Evolutionary conservation across 1,140 invertebrate genomes (phyloP), one percentile per base, ranked within the genome.

Genomic region (Lasaia peninsularis): DNA sequence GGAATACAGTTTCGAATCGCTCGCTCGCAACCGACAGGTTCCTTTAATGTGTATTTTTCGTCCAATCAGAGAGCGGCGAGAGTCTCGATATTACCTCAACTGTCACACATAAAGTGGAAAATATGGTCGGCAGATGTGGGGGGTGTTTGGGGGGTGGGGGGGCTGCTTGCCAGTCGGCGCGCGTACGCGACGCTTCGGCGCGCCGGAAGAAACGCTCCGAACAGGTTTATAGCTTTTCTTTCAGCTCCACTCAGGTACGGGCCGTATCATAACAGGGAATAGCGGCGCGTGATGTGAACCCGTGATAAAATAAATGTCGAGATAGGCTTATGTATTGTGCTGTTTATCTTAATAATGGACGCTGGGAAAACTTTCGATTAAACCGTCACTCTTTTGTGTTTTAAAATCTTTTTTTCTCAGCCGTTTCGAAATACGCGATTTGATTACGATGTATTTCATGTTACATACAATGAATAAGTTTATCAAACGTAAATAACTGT

Each of bases 101-200:
- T 90, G 89, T 90, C 89, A 90, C 89, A 90, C 87, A 90, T 90
- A 90, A 90, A 90, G 89, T 90, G 89, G 87, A 89, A 90, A 90
- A 90, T 90, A 90, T 90, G 88, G 88, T 89, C 87, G 84, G 82
- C 81, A 87, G 89, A 88, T 89, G 85, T 83, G 74, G 78, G 75
- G 78, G 76, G 71, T 56, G 56, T 35, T 55, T 52, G 56, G 68
- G 62, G 55, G 67, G 57, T 58, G 60, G 59, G 58, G 66, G 59
- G 52, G 52, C 73, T 78, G 73, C 75, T 88, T 88, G 73, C 60
- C 72, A 88, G 84, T 86, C 86, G 72, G 70, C 62, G 72, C 83
- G 86, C 86, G 86, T 86, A 85, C 82, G 77, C 81, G 78, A 83
- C 80, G 81, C 84, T 85, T 75, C 80, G 80, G 75, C 82, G 83